These are phyloP conservation scores for Epizoanthus stellaris DNA, from an alignment of 92 coral and sea anemone species.

Conservation along the genomic window DNA sequence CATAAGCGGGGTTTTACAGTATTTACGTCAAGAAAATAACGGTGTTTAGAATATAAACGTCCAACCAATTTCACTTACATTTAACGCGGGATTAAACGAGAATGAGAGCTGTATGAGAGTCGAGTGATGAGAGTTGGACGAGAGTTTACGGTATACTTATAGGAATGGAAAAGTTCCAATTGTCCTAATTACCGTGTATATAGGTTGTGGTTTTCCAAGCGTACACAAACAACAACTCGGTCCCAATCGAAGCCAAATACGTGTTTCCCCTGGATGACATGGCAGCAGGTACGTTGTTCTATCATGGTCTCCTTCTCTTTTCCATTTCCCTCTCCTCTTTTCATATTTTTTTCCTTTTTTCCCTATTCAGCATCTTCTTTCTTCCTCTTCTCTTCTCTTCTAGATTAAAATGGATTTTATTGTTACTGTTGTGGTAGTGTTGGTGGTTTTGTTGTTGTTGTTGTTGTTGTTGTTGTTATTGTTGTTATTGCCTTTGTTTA, in stretches of 20 bases:
- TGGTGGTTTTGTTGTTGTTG: too few species aligned
- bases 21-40: too few species aligned
- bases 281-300: constrained; percentile 85
- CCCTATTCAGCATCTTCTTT: background rate
- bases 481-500: too few species aligned
- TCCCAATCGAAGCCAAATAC: constrained; percentile 96
- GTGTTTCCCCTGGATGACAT: constrained; percentile 97
- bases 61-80: too few species aligned
- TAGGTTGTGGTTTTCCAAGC: constrained; percentile 93
- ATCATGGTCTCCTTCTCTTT: background rate
- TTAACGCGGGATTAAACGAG: too few species aligned
- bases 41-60: too few species aligned
- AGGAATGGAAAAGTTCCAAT: too few species aligned
- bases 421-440: background rate
- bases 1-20: too few species aligned
- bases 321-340: background rate
- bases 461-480: too few species aligned
- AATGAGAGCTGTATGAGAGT: too few species aligned
- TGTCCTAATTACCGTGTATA: background rate
- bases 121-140: too few species aligned
- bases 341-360: background rate
- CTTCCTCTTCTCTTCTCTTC: background rate
- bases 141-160: too few species aligned
- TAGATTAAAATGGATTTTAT: background rate
- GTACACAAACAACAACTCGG: constrained; percentile 82